Conservation (phyloP, 2,888 invertebrate genomes). For the Calliopum simillimum region DNA sequence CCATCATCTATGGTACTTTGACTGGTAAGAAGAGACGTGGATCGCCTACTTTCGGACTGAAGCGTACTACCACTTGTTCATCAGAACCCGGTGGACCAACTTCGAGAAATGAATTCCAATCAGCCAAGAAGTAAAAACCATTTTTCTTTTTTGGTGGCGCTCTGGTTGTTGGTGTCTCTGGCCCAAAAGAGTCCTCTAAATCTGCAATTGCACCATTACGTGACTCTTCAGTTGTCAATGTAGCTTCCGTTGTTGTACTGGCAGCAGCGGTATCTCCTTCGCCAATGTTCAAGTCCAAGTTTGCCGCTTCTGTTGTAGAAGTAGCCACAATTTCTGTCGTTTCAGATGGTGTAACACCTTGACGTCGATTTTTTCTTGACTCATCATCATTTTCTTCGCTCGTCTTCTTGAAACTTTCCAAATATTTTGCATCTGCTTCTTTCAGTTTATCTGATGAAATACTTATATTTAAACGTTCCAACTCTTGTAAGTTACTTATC, state of each 20-base stretch:
- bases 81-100: constrained; percentile 79
- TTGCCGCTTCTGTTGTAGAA: constrained; percentile 35
- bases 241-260: constrained; percentile 46
- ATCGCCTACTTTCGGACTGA: constrained; percentile 85
- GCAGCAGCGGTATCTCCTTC: constrained; percentile 24
- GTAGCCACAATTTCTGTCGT: constrained; percentile 51
- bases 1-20: constrained; percentile 76
- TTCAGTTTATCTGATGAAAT: constrained; percentile 63
- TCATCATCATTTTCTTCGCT: constrained; percentile 44
- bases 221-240: constrained; percentile 61
- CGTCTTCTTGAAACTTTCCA: constrained; percentile 52
- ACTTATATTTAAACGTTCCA: constrained; percentile 60
- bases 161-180: constrained; percentile 69
- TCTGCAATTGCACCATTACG: constrained; percentile 68
- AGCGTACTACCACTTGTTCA: constrained; percentile 81
- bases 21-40: constrained; percentile 82
- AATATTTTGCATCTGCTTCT: constrained; percentile 56
- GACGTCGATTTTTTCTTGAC: constrained; percentile 67
- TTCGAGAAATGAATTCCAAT: constrained; percentile 88
- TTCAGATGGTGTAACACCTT: constrained; percentile 55
- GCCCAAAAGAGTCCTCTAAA: constrained; percentile 80
- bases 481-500: constrained; percentile 66
- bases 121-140: constrained; percentile 86
- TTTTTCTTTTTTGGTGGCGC: constrained; percentile 77
- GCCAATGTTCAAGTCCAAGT: constrained; percentile 53